Conservation (phyloP, 2,113 vertebrate genomes). For the Panthera tigris region DNA sequence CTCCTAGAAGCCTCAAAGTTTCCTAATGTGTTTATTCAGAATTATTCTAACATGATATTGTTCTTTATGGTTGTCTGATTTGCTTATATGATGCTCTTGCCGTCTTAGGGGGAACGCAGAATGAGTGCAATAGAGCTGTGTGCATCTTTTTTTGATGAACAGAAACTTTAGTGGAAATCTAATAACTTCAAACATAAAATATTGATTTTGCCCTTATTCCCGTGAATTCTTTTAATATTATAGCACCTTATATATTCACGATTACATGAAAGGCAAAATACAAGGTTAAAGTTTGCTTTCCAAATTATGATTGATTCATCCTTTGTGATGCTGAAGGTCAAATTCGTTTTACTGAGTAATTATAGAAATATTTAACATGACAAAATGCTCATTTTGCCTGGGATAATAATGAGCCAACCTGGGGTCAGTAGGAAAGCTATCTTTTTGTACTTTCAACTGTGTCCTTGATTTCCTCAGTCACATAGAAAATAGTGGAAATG, state of each 20-base stretch:
- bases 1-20: slow-evolving; percentile 52
- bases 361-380: not conserved
- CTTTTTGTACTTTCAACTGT: not conserved
- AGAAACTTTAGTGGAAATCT: slow-evolving; percentile 73
- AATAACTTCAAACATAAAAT: slow-evolving; percentile 80
- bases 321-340: slow-evolving; percentile 61
- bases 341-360: slow-evolving; percentile 52
- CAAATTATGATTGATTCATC: slow-evolving; percentile 27
- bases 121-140: slow-evolving; percentile 29
- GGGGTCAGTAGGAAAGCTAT: not conserved
- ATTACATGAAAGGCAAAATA: slow-evolving; percentile 66
- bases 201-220: slow-evolving; percentile 71
- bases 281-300: slow-evolving; percentile 34
- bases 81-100: not conserved
- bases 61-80: slow-evolving; percentile 74
- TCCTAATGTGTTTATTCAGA: slow-evolving; percentile 58
- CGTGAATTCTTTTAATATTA: slow-evolving; percentile 69
- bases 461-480: not conserved
- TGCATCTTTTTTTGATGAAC: slow-evolving; percentile 77
- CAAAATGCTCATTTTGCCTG: not conserved
- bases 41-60: slow-evolving; percentile 55
- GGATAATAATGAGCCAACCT: not conserved
- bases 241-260: slow-evolving; percentile 36
- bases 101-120: slow-evolving; percentile 72
- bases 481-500: not conserved